Evolutionary conservation across 2,797 vertebrate species (phyloP), one percentile per base, ranked within the genome.

Genomic region (Sebastes minor): DNA sequence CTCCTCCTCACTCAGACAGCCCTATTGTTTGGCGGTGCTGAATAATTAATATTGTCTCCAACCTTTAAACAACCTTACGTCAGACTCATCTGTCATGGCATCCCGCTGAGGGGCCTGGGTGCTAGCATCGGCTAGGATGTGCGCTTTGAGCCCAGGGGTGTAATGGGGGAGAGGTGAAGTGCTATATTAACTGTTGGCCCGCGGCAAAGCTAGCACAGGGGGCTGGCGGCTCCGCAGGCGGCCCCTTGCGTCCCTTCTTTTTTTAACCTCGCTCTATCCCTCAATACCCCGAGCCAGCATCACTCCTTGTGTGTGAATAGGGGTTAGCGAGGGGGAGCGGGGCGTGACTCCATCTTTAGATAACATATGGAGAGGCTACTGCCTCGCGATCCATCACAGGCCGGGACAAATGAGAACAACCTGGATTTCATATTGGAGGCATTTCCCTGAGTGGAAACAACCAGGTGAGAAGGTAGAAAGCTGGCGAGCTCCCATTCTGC

Each of bases 51-150:
- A 91, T 87, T 74, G 87, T 90, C 90, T 89, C 91, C 94, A 95
- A 95, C 94, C 94, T 95, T 95, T 95, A 93, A 94, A 94, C 94
- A 95, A 94, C 92, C 94, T 94, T 92, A 93, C 79, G 87, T 93
- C 91, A 91, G 89, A 89, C 91, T 94, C 94, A 94, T 95, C 92
- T 89, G 91, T 96, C 94, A 95, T 86, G 87, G 86, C 86, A 35
- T 78, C 91, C 90, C 84, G 68, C 88, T 80, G 89, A 80, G 92
- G 81, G 76, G 67, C 74, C 76, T 33, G 76, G 87, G 87, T 83
- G 85, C 89, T 86, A 78, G 86, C 83, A 67, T 90, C 62, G 71
- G 86, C 90, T 78, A 79, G 67, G 88, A 89, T 89, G 86, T 86
- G 88, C 72, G 71, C 83, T 85, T 73, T 72, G 85, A 82, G 88